Conservation (phyloP, 2,797 vertebrate genomes). For the Siniperca undulata region DNA sequence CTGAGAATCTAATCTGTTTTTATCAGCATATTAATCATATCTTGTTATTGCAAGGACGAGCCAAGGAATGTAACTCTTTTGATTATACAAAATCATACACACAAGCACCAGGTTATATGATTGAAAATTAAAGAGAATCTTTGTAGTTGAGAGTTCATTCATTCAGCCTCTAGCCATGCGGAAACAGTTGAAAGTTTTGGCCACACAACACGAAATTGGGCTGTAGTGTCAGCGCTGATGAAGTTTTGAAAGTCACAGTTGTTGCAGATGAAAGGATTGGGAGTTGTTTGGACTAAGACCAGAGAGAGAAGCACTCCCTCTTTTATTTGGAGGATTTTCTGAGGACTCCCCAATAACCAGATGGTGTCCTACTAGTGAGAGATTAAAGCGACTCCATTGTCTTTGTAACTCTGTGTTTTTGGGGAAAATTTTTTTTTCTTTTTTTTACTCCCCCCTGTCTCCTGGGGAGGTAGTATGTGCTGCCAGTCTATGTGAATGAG, state of each 20-base stretch:
- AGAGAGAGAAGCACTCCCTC: conserved; percentile 51
- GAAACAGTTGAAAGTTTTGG: conserved; percentile 46
- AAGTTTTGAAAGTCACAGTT: conserved; percentile 59
- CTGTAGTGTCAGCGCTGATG: conserved; percentile 28
- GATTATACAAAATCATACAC: conserved; percentile 31
- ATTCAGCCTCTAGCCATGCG: conserved; percentile 41
- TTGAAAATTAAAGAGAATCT: conserved; percentile 36
- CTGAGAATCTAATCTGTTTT: conserved; percentile 39
- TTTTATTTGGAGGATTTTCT: conserved; percentile 56
- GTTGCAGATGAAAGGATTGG: conserved; percentile 55
- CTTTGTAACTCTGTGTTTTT: conserved; percentile 66
- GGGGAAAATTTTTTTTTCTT: conserved; percentile 39
- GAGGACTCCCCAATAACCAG: conserved; percentile 61
- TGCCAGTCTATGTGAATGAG: conserved; percentile 26
- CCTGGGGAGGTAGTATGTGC: conserved; percentile 15
- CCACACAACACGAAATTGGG: conserved; percentile 20
- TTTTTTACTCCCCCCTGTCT: conserved; percentile 2
- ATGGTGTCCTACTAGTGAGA: conserved; percentile 62
- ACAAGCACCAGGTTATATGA: conserved; percentile 35
- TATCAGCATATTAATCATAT: conserved; percentile 43
- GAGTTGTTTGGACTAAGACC: conserved; percentile 55
- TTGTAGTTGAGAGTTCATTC: conserved; percentile 46
- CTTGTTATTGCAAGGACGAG: conserved; percentile 33
- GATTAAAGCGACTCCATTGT: conserved; percentile 67
- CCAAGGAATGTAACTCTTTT: conserved; percentile 29